Evolutionary conservation across 1,140 invertebrate genomes (phyloP).

Genomic region (Pemphigus obesinymphae): DNA sequence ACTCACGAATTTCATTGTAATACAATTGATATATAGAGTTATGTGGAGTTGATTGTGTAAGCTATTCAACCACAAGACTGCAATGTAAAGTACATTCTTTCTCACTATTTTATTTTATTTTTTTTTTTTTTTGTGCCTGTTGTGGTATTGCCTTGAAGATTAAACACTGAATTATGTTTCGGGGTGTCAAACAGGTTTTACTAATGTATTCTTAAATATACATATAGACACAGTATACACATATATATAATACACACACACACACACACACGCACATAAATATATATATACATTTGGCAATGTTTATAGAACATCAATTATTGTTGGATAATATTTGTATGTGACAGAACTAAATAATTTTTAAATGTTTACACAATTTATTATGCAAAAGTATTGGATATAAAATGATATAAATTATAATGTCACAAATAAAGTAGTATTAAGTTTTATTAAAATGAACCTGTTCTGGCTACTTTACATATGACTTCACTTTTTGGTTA

Average conservation of each 20-base stretch:
- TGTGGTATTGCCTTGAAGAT: conserved; percentile 8
- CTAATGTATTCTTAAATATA: conserved; percentile 22
- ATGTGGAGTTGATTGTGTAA: not conserved
- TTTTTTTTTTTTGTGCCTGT: not conserved
- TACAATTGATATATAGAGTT: not conserved
- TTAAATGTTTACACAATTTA: conserved; percentile 1
- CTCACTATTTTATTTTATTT: not conserved
- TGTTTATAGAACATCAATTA: not conserved
- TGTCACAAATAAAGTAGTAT: not conserved
- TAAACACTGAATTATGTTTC: conserved; percentile 24
- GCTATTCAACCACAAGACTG: conserved; percentile 17
- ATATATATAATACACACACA: not conserved
- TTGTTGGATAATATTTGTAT: conserved; percentile 8
- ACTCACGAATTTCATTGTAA: conserved; percentile 35
- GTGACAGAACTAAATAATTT: not conserved
- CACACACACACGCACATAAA: not conserved
- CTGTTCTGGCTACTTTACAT: conserved; percentile 23
- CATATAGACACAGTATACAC: no score
- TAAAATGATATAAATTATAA: conserved; percentile 20
- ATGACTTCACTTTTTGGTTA: not conserved
- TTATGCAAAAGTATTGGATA: not conserved
- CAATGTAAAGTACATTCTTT: not conserved
- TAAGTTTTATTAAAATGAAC: conserved; percentile 20
- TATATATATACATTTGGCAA: not conserved
- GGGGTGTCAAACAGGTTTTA: conserved; percentile 37